Evolutionary conservation across 2,113 vertebrate genomes (phyloP).

Genomic region (Urocitellus parryii): DNA sequence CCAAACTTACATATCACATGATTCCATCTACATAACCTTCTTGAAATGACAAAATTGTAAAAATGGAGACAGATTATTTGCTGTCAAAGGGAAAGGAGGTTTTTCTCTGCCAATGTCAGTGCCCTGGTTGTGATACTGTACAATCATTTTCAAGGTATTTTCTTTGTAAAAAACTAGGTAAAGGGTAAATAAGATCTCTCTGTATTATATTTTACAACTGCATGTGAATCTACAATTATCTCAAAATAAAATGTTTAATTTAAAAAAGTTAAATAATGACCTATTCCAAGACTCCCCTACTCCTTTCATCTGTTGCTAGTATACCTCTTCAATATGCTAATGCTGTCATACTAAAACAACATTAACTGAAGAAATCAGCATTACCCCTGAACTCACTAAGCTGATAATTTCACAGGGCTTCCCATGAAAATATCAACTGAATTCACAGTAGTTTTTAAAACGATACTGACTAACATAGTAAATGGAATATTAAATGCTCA

Average conservation of each 20-base stretch:
- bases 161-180: neutral
- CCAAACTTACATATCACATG: neutral
- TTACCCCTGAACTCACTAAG: constrained; percentile 28
- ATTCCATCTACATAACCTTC: constrained; percentile 5
- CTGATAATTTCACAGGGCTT: constrained; percentile 30
- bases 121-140: neutral
- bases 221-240: neutral
- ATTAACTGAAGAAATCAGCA: constrained; percentile 28
- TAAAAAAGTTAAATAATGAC: neutral
- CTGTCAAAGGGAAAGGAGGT: neutral
- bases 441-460: constrained; percentile 56
- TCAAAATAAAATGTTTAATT: constrained; percentile 43
- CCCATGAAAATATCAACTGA: constrained; percentile 53
- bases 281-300: neutral
- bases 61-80: neutral
- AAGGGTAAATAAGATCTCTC: neutral
- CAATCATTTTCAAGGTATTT: neutral
- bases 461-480: constrained; percentile 33
- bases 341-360: constrained; percentile 34
- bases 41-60: neutral
- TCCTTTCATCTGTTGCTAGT: neutral
- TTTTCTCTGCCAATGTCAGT: neutral
- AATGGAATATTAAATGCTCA: constrained; percentile 2
- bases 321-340: constrained; percentile 15
- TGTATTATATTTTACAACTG: neutral